These are phyloP conservation scores for Penaeus vannamei DNA, from an alignment of 1,140 invertebrate genomes.

Conservation along the genomic window DNA sequence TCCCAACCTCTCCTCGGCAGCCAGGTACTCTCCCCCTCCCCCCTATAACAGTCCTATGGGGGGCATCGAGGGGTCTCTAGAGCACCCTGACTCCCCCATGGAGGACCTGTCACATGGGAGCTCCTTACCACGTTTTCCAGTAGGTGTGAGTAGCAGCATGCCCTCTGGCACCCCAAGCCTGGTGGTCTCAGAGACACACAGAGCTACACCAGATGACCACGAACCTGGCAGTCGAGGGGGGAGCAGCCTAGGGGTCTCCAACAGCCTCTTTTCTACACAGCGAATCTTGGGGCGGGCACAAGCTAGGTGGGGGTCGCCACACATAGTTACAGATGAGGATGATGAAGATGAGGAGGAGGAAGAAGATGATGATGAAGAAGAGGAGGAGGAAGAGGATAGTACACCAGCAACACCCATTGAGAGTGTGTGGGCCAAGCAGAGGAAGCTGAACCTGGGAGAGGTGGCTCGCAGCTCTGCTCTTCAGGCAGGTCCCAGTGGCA, in stretches of 20 bases:
- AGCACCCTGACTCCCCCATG: slow-evolving; percentile 54
- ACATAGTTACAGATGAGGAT: slow-evolving; percentile 37
- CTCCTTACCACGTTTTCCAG: slow-evolving; percentile 45
- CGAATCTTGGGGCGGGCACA: slow-evolving; percentile 9
- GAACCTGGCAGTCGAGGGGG: slow-evolving; percentile 7
- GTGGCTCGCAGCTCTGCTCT: slow-evolving; percentile 19
- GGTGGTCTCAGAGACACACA: slow-evolving; percentile 28
- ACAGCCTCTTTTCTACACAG: slow-evolving; percentile 50
- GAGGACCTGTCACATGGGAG: slow-evolving; percentile 49
- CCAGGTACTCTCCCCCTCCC: slow-evolving; percentile 56
- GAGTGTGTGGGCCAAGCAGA: slow-evolving; percentile 58
- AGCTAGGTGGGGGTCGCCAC: slow-evolving; percentile 26
- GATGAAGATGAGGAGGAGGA: slow-evolving; percentile 16
- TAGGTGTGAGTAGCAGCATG: slow-evolving; percentile 52
- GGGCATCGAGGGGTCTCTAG: slow-evolving; percentile 44
- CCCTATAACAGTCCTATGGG: slow-evolving; percentile 47
- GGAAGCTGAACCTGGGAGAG: slow-evolving; percentile 33
- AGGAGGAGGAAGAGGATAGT: background rate
- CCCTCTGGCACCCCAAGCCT: slow-evolving; percentile 42
- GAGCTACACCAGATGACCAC: slow-evolving; percentile 20
- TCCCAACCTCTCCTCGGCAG: slow-evolving; percentile 57
- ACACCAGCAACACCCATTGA: slow-evolving; percentile 1
- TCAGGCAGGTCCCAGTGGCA: slow-evolving; percentile 46
- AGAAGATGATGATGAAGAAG: slow-evolving; percentile 13
- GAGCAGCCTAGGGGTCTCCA: slow-evolving; percentile 10